Evolutionary conservation across 2,113 vertebrate species (phyloP), one percentile per base, ranked within the genome.

Genomic region (Microcebus jonahi): DNA sequence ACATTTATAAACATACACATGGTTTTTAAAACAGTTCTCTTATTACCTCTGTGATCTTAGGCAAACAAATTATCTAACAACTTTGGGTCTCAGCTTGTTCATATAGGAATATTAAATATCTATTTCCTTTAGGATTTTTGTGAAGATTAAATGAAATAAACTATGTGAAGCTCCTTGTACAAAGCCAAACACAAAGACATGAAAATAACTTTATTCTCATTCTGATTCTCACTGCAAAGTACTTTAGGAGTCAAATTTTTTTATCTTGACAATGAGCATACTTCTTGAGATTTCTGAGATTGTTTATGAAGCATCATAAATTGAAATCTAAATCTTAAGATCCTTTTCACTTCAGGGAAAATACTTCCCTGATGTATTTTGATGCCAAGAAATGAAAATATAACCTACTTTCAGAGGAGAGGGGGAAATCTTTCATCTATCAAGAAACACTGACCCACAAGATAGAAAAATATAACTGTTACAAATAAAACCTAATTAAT

Each of bases 401-500:
- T 25, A 90, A 36, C 57, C n/a, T 88, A 92, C 73, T 42, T 95
- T 89, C 95, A 91, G 45, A 82, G n/a, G 13, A 90, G 34, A 79
- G 21, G 21, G 6, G 94, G n/a, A 84, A 75, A 85, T 57, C 67
- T 53, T 94, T 94, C 61, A 92, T 67, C 39, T 83, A 68, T 42
- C n/a, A 95, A 88, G 53, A 25, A 20, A 55, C 20, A 88, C 5
- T 75, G 55, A 84, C 17, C 59, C 36, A 53, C 11, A 79, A 96
- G 63, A 86, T 53, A 91, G 39, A 90, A 96, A 93, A 92, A 85
- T 84, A 95, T 12, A 93, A 95, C 18, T 84, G 6, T 88, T 70
- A 91, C 27, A 91, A 93, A 90, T 87, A 93, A 97, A 96, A 82
- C 57, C 6, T 29, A 94, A 61, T 50, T 59, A 86, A 71, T 70